Base-by-base conservation (phyloP, 2,113 vertebrate genomes). In the Fulica atra region DNA sequence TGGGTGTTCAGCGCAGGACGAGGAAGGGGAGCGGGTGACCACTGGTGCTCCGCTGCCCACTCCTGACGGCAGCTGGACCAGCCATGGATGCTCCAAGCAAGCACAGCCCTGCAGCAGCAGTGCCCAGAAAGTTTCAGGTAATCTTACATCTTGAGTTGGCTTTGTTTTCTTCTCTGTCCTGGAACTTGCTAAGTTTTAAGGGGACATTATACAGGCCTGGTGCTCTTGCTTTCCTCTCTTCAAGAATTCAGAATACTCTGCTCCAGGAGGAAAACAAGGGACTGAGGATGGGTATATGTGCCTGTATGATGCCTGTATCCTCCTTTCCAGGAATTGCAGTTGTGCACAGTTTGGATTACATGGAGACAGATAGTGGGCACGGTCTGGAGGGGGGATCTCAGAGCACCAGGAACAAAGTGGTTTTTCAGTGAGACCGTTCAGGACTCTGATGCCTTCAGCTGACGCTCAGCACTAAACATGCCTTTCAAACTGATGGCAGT, bases 1-100 rank as follows among this genome's bases (percentile, higher is more conserved):
- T 44, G 29, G 36, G 36, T 25, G 24, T 19, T 35, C 29, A 11
- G 60, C 1, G 2, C 0, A 2, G 61, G 48, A 15, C 0, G 4
- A 44, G 21, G 33, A 16, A 28, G 38, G 14, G 70, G 13, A 64
- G 48, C 0, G 0, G 21, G 21, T 46, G n/a, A n/a, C 23, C 9
- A 0, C 44, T 17, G 4, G 44, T 17, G 8, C 44, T 46, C 17
- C 17, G 8, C 44, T 46, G 42, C 29, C 36, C 7, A 10, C 8
- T 73, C 54, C 74, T 38, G 42, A 48, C 1, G 1, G 66, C 46
- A 50, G 42, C 53, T 1, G 4, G 29, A 1, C 23, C 26, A 40
- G 28, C 48, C 3, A 0, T 1, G 2, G 40, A 2, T 33, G 38
- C 20, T 76, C 79, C 33, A 18, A 3, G 1, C 46, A 23, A 72